These are phyloP conservation scores for Trypoxylon attenuatum DNA, from an alignment of 2,888 invertebrate species.

Conservation along the genomic window DNA sequence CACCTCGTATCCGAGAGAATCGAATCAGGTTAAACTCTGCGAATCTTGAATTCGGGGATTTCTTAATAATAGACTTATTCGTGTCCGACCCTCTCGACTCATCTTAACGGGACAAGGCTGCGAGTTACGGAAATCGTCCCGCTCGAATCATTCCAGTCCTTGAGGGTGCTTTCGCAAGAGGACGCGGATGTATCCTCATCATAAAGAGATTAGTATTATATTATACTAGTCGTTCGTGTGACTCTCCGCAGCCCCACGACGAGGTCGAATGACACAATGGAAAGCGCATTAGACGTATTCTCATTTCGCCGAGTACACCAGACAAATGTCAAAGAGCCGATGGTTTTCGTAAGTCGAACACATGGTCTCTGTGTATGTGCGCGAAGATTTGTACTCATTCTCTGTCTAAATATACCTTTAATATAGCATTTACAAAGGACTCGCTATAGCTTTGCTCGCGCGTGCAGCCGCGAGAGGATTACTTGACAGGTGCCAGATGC, in stretches of 20 bases:
- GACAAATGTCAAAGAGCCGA: no score
- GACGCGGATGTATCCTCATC: neutral
- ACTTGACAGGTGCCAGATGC: neutral
- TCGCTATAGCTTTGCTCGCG: neutral
- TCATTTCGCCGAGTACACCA: no score
- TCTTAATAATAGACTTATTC: no score
- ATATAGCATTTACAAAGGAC: neutral
- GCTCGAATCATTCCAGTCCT: neutral
- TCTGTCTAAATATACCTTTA: neutral
- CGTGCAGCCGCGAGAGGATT: neutral
- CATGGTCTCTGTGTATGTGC: neutral
- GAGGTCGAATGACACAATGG: no score
- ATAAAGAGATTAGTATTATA: neutral
- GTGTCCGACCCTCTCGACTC: no score
- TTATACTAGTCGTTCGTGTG: no score
- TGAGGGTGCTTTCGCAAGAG: neutral
- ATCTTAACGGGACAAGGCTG: neutral
- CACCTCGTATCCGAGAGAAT: no score
- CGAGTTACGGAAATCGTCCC: neutral
- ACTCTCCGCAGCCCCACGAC: no score
- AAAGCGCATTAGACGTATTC: no score
- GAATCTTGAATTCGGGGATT: no score
- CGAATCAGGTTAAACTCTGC: no score
- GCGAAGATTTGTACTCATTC: neutral
- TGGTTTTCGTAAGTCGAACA: neutral